These are phyloP conservation scores for Schizopygopsis pylzovi DNA, from an alignment of 2,797 vertebrate species.

Conservation along the genomic window DNA sequence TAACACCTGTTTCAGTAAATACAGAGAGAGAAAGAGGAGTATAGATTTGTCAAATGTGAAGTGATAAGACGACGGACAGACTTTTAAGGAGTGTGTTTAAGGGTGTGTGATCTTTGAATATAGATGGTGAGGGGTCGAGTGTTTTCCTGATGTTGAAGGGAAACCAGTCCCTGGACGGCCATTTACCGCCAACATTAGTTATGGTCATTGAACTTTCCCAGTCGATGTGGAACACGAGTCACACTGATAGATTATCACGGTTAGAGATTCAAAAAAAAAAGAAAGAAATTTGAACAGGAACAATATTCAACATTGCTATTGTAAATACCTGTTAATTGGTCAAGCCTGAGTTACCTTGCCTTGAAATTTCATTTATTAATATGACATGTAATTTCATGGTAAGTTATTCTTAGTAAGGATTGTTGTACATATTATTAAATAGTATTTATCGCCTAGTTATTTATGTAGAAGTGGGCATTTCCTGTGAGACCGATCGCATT, in stretches of 20 bases:
- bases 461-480: background rate
- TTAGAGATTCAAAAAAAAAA: background rate
- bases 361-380: background rate
- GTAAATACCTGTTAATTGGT: background rate
- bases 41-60: background rate
- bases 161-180: background rate
- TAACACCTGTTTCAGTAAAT: background rate
- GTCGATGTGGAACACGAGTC: background rate
- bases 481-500: background rate
- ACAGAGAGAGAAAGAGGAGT: background rate
- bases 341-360: background rate
- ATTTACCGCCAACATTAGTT: constrained; percentile 22
- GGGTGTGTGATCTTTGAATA: constrained; percentile 28
- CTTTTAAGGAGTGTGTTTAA: constrained; percentile 9
- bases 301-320: background rate
- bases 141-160: constrained; percentile 12
- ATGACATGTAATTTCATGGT: background rate
- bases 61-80: background rate
- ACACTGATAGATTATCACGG: background rate
- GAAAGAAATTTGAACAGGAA: background rate
- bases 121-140: constrained; percentile 11
- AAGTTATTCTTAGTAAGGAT: background rate
- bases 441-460: background rate
- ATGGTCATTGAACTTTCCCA: constrained; percentile 43
- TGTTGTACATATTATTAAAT: background rate